Evolutionary conservation across 2,797 vertebrate genomes (phyloP).

Genomic region (Argya squamiceps): DNA sequence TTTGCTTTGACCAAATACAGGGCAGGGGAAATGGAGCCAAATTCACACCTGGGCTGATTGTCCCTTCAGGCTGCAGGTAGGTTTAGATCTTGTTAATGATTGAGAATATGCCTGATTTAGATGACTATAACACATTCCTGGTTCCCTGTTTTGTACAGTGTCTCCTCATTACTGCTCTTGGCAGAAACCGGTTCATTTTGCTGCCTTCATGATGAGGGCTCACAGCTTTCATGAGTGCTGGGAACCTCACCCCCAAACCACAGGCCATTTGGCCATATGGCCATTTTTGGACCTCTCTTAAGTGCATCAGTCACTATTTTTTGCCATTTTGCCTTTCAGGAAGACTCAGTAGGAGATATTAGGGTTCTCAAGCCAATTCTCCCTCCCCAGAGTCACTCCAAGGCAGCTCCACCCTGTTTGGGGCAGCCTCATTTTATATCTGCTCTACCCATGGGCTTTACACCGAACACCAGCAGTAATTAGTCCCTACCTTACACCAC

Average conservation of each 20-base stretch:
- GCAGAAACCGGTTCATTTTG: neutral
- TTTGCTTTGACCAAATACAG: neutral
- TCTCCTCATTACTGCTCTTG: neutral
- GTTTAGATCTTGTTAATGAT: neutral
- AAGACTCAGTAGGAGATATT: neutral
- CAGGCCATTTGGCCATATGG: neutral
- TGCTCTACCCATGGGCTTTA: neutral
- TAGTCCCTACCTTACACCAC: neutral
- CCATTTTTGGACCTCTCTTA: neutral
- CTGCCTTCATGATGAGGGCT: neutral
- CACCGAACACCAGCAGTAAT: neutral
- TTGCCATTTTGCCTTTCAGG: neutral
- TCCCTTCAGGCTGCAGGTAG: neutral
- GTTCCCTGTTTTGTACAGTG: neutral
- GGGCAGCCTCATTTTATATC: neutral
- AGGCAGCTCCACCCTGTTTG: neutral
- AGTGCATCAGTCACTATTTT: neutral
- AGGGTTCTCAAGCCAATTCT: neutral
- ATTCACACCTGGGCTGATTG: neutral
- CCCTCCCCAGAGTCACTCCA: neutral
- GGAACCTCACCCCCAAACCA: neutral
- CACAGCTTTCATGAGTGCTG: neutral
- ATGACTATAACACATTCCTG: neutral
- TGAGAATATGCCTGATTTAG: neutral
- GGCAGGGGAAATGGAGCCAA: neutral